These are phyloP conservation scores for Scolopax bukidnonensis DNA, from an alignment of 2,797 vertebrate species.

Conservation along the genomic window DNA sequence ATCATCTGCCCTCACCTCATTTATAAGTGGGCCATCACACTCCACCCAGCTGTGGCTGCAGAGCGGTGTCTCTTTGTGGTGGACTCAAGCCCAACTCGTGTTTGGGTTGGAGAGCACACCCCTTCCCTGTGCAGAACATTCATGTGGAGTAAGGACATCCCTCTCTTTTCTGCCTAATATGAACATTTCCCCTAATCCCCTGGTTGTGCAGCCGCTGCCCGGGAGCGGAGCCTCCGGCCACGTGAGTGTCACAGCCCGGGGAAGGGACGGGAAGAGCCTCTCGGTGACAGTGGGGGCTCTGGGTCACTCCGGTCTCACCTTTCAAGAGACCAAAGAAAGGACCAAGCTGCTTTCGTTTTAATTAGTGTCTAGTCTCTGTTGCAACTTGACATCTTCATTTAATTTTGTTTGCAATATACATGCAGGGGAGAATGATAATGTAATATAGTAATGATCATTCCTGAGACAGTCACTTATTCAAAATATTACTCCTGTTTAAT, in stretches of 20 bases:
- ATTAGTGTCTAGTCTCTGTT: conserved; percentile 55
- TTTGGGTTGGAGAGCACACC: neutral
- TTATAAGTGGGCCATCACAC: neutral
- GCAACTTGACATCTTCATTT: conserved; percentile 67
- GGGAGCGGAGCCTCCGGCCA: rapidly evolving
- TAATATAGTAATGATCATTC: conserved; percentile 56
- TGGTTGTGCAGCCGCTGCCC: neutral
- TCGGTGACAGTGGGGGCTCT: rapidly evolving
- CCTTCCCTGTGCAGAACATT: neutral
- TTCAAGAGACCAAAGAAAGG: neutral
- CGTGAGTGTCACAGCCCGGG: neutral
- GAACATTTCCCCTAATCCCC: neutral
- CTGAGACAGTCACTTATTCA: conserved; percentile 65
- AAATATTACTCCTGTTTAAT: conserved; percentile 73
- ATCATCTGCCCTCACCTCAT: neutral
- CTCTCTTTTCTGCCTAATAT: neutral
- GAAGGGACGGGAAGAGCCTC: neutral
- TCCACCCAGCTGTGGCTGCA: rapidly evolving
- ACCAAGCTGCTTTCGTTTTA: neutral
- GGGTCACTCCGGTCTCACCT: neutral
- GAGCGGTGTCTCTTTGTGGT: rapidly evolving
- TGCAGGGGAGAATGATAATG: conserved; percentile 62
- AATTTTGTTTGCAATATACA: conserved; percentile 72
- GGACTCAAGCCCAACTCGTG: neutral
- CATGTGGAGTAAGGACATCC: rapidly evolving